phyloP scores from a whole-genome alignment of 1,140 invertebrate genomes.

The Scaptomyza graminum region DNA sequence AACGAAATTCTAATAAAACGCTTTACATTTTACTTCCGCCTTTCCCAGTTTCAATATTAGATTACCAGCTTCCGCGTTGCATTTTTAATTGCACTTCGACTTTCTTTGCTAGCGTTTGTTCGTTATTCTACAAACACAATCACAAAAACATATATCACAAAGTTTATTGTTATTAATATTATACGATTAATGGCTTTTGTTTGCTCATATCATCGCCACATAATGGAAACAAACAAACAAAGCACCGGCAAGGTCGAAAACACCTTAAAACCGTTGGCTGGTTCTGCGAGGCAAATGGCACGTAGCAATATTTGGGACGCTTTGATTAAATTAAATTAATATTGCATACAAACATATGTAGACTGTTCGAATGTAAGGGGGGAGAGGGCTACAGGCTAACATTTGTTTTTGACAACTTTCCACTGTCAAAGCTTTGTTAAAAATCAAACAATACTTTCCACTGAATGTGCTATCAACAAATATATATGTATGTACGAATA shows the following conservation, averaged over 20 bases:
- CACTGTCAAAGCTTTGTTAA: not conserved
- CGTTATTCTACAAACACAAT: not conserved
- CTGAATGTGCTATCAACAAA: not conserved
- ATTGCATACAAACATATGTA: slow-evolving; percentile 1
- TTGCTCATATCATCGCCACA: slow-evolving; percentile 33
- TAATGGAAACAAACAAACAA: slow-evolving; percentile 52
- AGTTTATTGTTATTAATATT: too few relatives aligned
- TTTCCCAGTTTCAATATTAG: slow-evolving; percentile 6
- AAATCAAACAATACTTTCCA: not conserved
- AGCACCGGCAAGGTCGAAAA: slow-evolving; percentile 34
- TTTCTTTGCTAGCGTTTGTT: slow-evolving; percentile 10
- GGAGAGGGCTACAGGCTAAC: too few relatives aligned
- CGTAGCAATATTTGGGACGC: slow-evolving; percentile 64
- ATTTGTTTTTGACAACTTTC: too few relatives aligned
- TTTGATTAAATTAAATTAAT: slow-evolving; percentile 57
- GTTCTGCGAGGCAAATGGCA: slow-evolving; percentile 62
- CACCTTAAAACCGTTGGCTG: slow-evolving; percentile 17
- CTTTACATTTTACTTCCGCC: slow-evolving; percentile 29
- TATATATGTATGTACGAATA: not conserved
- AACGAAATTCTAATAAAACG: slow-evolving; percentile 13
- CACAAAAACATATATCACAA: not conserved
- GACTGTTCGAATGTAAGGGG: too few relatives aligned
- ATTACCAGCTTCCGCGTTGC: slow-evolving; percentile 43
- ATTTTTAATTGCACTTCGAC: slow-evolving; percentile 22
- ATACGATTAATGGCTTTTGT: slow-evolving; percentile 39